Evolutionary conservation across 1,140 invertebrate genomes (phyloP), one percentile per base, ranked within the genome.

Genomic region (Agrypnia vestita): DNA sequence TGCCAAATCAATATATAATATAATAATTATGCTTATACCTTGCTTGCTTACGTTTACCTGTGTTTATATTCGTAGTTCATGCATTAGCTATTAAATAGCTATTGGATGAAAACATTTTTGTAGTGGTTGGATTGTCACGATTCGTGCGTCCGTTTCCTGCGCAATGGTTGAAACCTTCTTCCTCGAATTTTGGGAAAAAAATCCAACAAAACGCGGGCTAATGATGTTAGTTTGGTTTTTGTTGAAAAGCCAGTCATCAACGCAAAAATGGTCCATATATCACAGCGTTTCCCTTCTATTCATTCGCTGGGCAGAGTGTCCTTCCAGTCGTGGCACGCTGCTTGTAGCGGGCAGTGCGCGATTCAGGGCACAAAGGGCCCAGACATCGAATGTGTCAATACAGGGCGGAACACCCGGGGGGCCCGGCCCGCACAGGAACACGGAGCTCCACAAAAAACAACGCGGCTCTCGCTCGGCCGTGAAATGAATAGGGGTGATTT

Each of bases 401-500:
- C 62, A 59, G 47, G 19, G 53, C 15, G 78, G 78, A 71, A 80
- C 81, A 82, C 81, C 81, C 81, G 80, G 78, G 73, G 51, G 19
- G 55, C 12, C 43, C 13, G 53, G 73, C 51, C 71, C 73, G 59
- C 73, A 75, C 73, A 19, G 17, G 75, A 59, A 74, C 25, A 13
- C 13, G 55, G 12, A 3, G 4, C 51, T 25, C 53, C 4, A 76
- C 73, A 46, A 75, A 75, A 73, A 75, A 75, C 19, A 44, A 59
- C 25, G 43, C 51, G 51, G n/a, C 59, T 73, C 51, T 78, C 75
- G 59, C 51, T 76, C 76, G 77, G 35, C 77, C 80, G 67, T 82
- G 80, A 82, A 82, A 82, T 82, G 80, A 82, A 82, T 78, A 61
- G 69, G 61, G 78, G 61, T 82, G 77, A 79, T 82, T 82, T 82